phyloP scores from a whole-genome alignment of 2,797 vertebrate species.

The Esox masquinongy region DNA sequence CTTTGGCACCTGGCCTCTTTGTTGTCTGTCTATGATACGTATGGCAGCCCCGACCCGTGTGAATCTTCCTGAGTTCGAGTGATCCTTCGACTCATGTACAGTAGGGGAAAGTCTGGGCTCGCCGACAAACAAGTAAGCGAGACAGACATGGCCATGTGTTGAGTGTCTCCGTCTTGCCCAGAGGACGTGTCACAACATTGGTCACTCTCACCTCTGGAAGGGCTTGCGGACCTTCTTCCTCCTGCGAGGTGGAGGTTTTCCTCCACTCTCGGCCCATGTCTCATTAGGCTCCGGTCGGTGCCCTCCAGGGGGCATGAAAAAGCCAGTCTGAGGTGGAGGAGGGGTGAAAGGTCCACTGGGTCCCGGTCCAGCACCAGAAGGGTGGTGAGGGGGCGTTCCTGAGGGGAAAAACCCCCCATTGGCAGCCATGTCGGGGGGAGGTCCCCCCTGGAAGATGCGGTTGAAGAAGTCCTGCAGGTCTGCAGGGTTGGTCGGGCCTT shows the following conservation, averaged over 20 bases:
- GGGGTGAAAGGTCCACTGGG: slow-evolving; percentile 71
- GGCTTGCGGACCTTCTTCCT: slow-evolving; percentile 91
- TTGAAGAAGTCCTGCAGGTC: slow-evolving; percentile 89
- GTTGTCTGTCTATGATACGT: slow-evolving; percentile 12
- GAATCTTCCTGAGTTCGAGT: slow-evolving; percentile 44
- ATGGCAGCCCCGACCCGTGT: slow-evolving; percentile 31
- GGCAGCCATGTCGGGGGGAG: slow-evolving; percentile 76
- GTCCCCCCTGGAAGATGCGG: slow-evolving; percentile 86
- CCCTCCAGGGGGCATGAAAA: slow-evolving; percentile 66
- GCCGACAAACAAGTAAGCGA: slow-evolving; percentile 54
- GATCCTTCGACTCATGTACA: slow-evolving; percentile 32
- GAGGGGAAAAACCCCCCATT: slow-evolving; percentile 83
- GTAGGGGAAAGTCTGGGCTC: slow-evolving; percentile 41
- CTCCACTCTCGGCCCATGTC: slow-evolving; percentile 64
- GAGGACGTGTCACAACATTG: slow-evolving; percentile 24
- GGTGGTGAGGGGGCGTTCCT: slow-evolving; percentile 56
- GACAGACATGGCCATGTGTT: slow-evolving; percentile 60
- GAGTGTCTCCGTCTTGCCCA: slow-evolving; percentile 50
- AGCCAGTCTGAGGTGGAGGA: slow-evolving; percentile 65
- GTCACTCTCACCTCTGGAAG: slow-evolving; percentile 83
- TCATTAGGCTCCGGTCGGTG: slow-evolving; percentile 70
- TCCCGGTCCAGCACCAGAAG: slow-evolving; percentile 52
- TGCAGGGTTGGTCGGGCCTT: slow-evolving; percentile 74
- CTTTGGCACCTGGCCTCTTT: slow-evolving; percentile 29
- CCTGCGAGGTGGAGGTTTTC: slow-evolving; percentile 69